Base-by-base conservation (phyloP, 2,888 invertebrate genomes). In the Panzeria rudis region DNA sequence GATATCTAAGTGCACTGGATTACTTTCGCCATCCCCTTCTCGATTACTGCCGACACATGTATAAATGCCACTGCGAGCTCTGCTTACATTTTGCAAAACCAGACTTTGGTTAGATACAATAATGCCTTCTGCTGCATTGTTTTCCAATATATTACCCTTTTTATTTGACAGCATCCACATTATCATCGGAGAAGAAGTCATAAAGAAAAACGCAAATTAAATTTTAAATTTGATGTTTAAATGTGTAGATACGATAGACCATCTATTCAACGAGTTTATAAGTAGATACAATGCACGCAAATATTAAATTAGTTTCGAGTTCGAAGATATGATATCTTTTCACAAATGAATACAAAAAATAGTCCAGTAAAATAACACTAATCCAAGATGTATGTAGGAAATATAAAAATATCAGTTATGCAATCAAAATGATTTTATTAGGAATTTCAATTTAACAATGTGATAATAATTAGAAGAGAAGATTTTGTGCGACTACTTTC, bases 91-190 rank as follows among this genome's bases (percentile, higher is more conserved):
- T 93, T 97, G 97, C 88, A 98, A 94, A n/a, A 97, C 97, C 83
- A 98, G 93, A 90, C 97, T 97, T 93, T 97, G 97, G 93, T 97
- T 97, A 92, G 97, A 97, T 81, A 97, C 95, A 87, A 97, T 96
- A 77, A 97, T 95, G 52, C 97, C 97, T 7, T 95, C 95, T 78
- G 95, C 95, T 3, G 95, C 94, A 91, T 97, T 97, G 93, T 97
- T 97, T 90, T 95, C 95, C 89, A 97, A 94, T 89, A 95, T 95
- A 89, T 95, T 94, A 32, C 95, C 95, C 97, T 97, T 93, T 56
- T 44, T 4, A 93, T 54, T 44, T 13, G 17, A 9, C 50, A 20
- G 20, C 50, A 50, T 23, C 50, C 20, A 25, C 17, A 54, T 76
- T 20, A 54, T 32, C 15, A 32, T 23, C 15, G 6, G 29, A 62